Conservation (phyloP, 1,140 invertebrate genomes). For the Drosophila ercepeae region DNA sequence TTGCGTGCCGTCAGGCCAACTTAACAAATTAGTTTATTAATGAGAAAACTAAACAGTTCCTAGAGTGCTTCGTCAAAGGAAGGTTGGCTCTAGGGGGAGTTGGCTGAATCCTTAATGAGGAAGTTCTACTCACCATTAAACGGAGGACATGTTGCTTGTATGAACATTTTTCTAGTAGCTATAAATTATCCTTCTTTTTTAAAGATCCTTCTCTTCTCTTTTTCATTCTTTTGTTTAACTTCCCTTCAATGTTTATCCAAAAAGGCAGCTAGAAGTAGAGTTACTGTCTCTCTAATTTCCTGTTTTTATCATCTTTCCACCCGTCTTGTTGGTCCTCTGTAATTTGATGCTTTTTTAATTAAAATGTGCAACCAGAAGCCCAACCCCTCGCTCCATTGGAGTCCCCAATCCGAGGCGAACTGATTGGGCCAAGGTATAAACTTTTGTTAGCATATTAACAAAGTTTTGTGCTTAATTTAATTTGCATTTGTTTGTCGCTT, state of each 20-base stretch:
- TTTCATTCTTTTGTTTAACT: neutral
- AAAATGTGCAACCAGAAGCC: constrained; percentile 50
- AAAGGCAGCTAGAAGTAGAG: neutral
- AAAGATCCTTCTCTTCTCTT: neutral
- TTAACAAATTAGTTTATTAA: constrained; percentile 79
- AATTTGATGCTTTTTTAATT: constrained; percentile 67
- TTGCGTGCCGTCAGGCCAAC: constrained; percentile 50
- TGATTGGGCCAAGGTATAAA: constrained; percentile 22
- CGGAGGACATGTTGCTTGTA: neutral
- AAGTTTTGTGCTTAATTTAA: constrained; percentile 78
- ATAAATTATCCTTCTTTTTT: neutral
- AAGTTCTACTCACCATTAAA: neutral
- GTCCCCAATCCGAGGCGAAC: neutral
- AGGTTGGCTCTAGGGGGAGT: neutral
- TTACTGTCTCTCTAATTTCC: constrained; percentile 16
- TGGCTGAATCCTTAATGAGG: neutral
- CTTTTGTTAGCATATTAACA: constrained; percentile 71
- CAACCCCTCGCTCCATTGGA: constrained; percentile 5
- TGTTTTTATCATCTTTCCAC: constrained; percentile 1
- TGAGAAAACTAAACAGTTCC: constrained; percentile 58
- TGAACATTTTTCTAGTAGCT: too few species aligned
- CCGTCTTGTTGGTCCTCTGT: constrained; percentile 14
- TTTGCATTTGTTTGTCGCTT: constrained; percentile 54
- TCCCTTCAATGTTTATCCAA: neutral
- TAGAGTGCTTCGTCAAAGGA: neutral